Evolutionary conservation across 1,140 invertebrate species (phyloP), one percentile per base, ranked within the genome.

Genomic region (Drosophila subpulchrella): DNA sequence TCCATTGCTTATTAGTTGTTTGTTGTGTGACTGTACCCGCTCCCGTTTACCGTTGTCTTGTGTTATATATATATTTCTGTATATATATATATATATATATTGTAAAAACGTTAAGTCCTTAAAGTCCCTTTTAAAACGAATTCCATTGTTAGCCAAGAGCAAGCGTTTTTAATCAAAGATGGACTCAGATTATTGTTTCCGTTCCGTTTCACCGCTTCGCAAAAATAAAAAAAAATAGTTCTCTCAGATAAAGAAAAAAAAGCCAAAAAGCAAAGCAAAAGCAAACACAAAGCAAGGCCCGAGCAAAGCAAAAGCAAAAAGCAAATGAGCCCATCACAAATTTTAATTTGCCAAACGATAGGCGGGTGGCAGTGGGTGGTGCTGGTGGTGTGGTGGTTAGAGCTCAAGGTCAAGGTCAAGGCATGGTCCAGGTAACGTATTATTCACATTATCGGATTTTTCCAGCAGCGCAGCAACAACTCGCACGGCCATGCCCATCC

Each of bases 131-230:
- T 36, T 58, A 13, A n/a, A 17, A 44, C 39, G 12, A 15, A 30
- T 34, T 41, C 41, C 20, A 48, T 30, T 55, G 46, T 73, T 65
- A 84, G 68, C 73, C 73, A 86, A 88, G 71, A 78, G 68, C 90
- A 91, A 91, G 86, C 93, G 88, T 91, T 92, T 92, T 92, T 92
- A 91, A 90, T 90, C 89, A 92, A 92, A 91, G 90, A 92, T 88
- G 72, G 75, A 78, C 68, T 42, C 38, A 60, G 66, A 50, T 77
- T 76, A 75, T 77, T 76, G 55, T 77, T 77, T 77, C 41, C 44
- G 57, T 78, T 78, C 53, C 75, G 75, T 78, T 78, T 78, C 75
- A 70, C 58, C 53, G 46, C 50, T 66, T 63, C 71, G 53, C 47
- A 73, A 62, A 73, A 62, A 42, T 59, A 59, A 62, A 81, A 78